Base-by-base conservation (phyloP, 1,140 invertebrate species). In the Rhopalosiphum maidis region DNA sequence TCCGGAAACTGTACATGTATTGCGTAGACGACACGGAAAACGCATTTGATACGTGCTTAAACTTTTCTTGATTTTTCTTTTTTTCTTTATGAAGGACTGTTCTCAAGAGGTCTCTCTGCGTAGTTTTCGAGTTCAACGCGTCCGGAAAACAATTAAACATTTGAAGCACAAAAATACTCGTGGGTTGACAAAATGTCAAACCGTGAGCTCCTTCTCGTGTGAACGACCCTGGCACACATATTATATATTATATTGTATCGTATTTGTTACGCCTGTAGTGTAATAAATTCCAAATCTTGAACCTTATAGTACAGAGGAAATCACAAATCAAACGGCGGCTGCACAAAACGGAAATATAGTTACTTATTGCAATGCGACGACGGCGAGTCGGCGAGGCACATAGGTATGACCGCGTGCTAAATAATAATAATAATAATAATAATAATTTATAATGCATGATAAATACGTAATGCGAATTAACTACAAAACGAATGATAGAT, bases 121-220 rank as follows among this genome's bases (percentile, higher is more conserved):
- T 2, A 41, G 83, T 85, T 85, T 82, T 37, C 43, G 41, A 23
- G 43, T n/a, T 15, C 9, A 15, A 43, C 23, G 43, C 85, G 41
- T 18, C 43, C 41, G 43, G n/a, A 86, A 25, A 86, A 86, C 43
- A 86, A 25, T 46, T 86, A 86, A 37, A 86, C 37, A 43, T 85
- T 15, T 25, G 25, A 43, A 46, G 35, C 82, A 23, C 82, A 43
- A 86, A 89, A 89, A 54, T 30, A 51, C 48, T n/a, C 21, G 87
- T 89, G 87, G 87, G 87, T 54, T 54, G 87, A 89, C n/a, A 89
- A 89, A 89, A 89, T 89, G 87, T 89, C n/a, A 54, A 89, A 89
- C 37, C 86, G 86, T 87, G 46, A 87, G 18, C n/a, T 41, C 48
- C 87, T 51, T 51, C 48, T 41, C 87, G 86, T 54, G n/a, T 21